Evolutionary conservation across 1,140 invertebrate genomes (phyloP), one percentile per base, ranked within the genome.

Genomic region (Cotesia typhae): DNA sequence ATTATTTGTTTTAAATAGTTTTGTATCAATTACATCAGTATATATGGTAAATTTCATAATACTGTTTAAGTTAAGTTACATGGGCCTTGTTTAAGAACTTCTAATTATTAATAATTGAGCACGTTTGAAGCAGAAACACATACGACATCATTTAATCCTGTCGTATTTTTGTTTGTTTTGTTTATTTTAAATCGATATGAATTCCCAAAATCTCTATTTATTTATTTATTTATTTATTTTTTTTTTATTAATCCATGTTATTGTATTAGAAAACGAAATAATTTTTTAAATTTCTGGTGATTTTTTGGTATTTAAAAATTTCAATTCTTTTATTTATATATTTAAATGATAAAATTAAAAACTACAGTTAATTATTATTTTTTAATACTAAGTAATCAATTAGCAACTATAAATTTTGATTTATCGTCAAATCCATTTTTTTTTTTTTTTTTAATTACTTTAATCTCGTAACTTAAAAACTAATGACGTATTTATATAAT

Each of bases 401-500:
- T 28, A 12, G 6, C 6, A 28, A 10, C 55, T 7, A 59, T 28
- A 4, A 17, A 78, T 80, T 81, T 60, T 59, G 63, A 12, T 67
- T 67, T 73, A 74, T 78, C 72, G 72, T 82, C 79, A 82, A 81
- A 80, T 81, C 76, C 78, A 69, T 82, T 75, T 79, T 78, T 77
- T 78, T 73, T 74, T 78, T 73, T 74, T 70, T 65, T 79, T 77
- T 60, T 71, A 47, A 63, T 70, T 41, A 36, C 69, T 69, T 41
- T 10, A 61, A 41, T 69, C 63, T 61, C 0, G 53, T 64, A 4
- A 47, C 55, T 67, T 38, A 28, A 38, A 57, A 57, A 35, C 51
- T 14, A 59, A 59, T 17, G 6, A 28, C 55, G 14, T 28, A 28
- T 59, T 17, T 17, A 59, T 28, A 59, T 28, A 28, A 28, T 28